A percentile compares a stretch with the other conserved stretches of the same genome.
Evolutionary conservation across 1,140 invertebrate species (phyloP).

Genomic region (Campodea augens): DNA sequence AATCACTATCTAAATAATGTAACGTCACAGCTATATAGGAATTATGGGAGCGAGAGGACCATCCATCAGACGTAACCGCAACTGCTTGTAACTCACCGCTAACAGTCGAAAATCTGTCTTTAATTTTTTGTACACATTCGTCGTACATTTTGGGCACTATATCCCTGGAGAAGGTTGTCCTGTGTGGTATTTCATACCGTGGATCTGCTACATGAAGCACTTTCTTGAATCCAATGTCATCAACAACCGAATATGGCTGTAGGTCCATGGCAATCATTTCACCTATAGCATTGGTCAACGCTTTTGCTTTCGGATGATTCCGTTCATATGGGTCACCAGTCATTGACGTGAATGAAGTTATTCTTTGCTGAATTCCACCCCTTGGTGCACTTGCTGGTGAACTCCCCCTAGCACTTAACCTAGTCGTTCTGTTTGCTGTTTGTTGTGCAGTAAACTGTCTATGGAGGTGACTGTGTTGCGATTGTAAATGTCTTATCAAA

Average conservation of each 20-base stretch:
- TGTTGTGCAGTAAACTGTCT: too few species aligned
- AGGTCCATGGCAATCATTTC: constrained; percentile 14
- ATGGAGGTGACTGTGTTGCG: too few species aligned
- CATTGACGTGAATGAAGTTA: too few species aligned
- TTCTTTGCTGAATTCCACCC: too few species aligned
- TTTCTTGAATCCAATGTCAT: constrained; percentile 13
- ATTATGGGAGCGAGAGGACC: constrained; percentile 13
- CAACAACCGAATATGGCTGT: constrained; percentile 14
- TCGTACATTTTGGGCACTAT: constrained; percentile 13
- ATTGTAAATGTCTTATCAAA: too few species aligned
- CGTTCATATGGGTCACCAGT: too few species aligned
- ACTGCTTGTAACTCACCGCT: constrained; percentile 7
- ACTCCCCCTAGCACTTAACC: too few species aligned
- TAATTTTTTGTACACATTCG: constrained; percentile 7
- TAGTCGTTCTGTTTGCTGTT: too few species aligned
- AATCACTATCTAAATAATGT: constrained; percentile 15
- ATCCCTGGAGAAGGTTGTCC: constrained; percentile 12
- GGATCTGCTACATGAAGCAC: constrained; percentile 12
- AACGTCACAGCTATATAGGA: constrained; percentile 15
- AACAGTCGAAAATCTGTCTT: constrained; percentile 5
- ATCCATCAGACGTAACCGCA: constrained; percentile 14
- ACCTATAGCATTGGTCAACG: constrained; percentile 5
- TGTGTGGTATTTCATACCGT: constrained; percentile 11
- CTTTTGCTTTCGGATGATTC: constrained; percentile 8
- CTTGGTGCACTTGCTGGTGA: too few species aligned